Conservation (phyloP, 1,140 invertebrate genomes). For the Scaptomyza hsui region DNA sequence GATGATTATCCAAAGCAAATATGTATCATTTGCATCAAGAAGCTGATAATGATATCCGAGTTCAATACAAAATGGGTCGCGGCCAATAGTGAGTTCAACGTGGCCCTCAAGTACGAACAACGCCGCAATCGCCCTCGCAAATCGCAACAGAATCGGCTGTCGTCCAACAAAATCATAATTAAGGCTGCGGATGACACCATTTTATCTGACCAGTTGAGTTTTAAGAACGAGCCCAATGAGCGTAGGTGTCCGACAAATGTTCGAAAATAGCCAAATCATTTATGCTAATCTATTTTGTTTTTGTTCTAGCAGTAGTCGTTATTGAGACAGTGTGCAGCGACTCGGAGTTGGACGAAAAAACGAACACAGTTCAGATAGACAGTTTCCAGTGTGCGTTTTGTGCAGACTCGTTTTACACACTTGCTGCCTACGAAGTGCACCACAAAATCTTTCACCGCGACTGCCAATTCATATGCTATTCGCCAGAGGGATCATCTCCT, state of each 20-base stretch:
- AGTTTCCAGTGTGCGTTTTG: slow-evolving; percentile 29
- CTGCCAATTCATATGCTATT: slow-evolving; percentile 15
- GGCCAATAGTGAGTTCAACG: slow-evolving; percentile 61
- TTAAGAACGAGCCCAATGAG: slow-evolving; percentile 28
- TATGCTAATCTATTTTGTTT: background rate
- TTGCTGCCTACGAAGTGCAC: slow-evolving; percentile 28
- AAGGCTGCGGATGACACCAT: slow-evolving; percentile 1
- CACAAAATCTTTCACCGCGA: slow-evolving; percentile 29
- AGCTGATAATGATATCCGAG: slow-evolving; percentile 55
- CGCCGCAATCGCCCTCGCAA: slow-evolving; percentile 44
- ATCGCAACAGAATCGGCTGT: background rate
- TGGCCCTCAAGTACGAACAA: slow-evolving; percentile 62
- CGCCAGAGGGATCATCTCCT: background rate
- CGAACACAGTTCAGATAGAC: background rate
- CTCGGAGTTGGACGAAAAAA: background rate
- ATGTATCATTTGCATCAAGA: slow-evolving; percentile 62
- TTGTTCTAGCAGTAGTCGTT: background rate
- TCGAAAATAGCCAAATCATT: background rate
- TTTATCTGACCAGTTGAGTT: background rate
- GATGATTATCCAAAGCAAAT: slow-evolving; percentile 68
- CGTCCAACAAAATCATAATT: background rate
- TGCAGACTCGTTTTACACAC: slow-evolving; percentile 14
- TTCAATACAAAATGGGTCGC: slow-evolving; percentile 55
- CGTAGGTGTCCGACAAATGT: background rate
- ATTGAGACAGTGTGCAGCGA: background rate